A percentile compares a stretch with the other conserved stretches of the same genome.
Evolutionary conservation across 2,113 vertebrate genomes (phyloP).

Genomic region (Pandion haliaetus): DNA sequence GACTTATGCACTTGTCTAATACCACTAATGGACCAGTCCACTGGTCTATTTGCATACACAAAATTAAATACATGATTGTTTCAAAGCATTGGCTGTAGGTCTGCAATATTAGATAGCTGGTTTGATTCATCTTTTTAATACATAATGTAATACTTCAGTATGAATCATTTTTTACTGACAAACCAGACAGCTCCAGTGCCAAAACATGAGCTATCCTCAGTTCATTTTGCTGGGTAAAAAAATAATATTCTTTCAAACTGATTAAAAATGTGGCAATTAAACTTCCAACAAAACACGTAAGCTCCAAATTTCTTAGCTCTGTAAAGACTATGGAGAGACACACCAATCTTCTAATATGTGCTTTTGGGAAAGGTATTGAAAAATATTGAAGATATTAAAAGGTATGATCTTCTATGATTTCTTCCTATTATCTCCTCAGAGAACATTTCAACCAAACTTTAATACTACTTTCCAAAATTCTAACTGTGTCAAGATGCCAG

Average conservation of each 20-base stretch:
- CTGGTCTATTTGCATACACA: not conserved
- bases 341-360: not conserved
- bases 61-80: not conserved
- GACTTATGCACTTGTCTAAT: not conserved
- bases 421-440: not conserved
- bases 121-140: not conserved
- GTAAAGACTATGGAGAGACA: not conserved
- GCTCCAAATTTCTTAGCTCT: not conserved
- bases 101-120: not conserved
- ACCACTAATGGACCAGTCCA: not conserved
- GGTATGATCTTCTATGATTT: not conserved
- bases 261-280: not conserved
- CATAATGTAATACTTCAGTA: not conserved
- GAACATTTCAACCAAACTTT: not conserved
- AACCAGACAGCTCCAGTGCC: not conserved
- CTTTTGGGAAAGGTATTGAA: not conserved
- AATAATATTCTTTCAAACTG: not conserved
- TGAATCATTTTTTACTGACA: not conserved
- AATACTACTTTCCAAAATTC: not conserved
- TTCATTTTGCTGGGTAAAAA: not conserved
- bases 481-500: not conserved
- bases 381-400: not conserved
- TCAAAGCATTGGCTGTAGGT: not conserved
- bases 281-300: not conserved
- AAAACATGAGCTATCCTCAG: not conserved